phyloP scores from a whole-genome alignment of 2,113 vertebrate species.

The Ciconia maguari region DNA sequence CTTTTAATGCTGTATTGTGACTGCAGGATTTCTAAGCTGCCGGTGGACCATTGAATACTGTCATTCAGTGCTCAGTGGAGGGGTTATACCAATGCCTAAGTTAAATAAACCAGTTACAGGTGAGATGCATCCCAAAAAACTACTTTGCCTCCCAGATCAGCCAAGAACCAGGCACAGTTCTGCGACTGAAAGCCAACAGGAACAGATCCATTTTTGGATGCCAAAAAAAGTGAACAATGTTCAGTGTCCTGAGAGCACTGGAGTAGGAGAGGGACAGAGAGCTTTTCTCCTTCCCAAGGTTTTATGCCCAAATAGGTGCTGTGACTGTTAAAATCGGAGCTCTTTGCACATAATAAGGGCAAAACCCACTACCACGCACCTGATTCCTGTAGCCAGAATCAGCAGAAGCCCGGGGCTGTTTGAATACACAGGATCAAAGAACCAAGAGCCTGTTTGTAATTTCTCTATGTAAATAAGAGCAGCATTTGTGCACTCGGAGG shows the following conservation, averaged over 20 bases:
- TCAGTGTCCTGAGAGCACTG: background rate
- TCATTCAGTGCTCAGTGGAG: background rate
- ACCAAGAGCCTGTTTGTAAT: background rate
- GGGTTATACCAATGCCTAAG: background rate
- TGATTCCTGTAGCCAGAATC: background rate
- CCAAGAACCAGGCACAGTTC: background rate
- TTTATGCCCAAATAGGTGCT: background rate
- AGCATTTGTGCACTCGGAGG: background rate
- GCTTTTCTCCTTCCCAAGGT: background rate
- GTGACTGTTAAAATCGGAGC: background rate
- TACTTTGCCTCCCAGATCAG: background rate
- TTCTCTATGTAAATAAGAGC: background rate
- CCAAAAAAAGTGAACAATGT: background rate
- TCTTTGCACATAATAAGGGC: background rate
- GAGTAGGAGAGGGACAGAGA: background rate
- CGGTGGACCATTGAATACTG: background rate
- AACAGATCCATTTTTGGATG: background rate
- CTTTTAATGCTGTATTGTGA: background rate
- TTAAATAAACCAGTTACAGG: background rate
- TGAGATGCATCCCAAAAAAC: background rate
- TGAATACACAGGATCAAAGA: constrained; percentile 21
- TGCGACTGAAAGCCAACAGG: background rate
- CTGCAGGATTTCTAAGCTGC: background rate
- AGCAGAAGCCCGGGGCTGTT: background rate
- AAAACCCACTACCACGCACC: background rate